phyloP scores from a whole-genome alignment of 2,888 invertebrate genomes.

The Invenusta paracnida region DNA sequence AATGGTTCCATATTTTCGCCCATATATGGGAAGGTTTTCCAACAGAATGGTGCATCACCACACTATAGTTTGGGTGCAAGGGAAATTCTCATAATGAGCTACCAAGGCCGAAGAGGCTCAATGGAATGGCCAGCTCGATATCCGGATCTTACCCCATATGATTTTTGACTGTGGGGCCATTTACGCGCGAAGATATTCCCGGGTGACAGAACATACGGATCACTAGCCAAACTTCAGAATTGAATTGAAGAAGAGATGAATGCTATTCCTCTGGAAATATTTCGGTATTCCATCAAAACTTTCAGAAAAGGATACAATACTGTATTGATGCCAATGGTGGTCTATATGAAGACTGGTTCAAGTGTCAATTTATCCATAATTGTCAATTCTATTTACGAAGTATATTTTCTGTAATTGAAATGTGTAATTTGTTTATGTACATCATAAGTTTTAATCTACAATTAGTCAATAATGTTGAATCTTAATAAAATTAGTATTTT shows the following conservation, averaged over 20 bases:
- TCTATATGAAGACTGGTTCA: slow-evolving; percentile 22
- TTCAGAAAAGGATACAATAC: slow-evolving; percentile 1
- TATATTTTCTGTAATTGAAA: neutral
- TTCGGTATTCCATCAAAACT: neutral
- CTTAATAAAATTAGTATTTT: slow-evolving; percentile 21
- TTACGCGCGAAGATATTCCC: slow-evolving; percentile 22
- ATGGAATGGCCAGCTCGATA: slow-evolving; percentile 17
- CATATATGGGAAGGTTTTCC: neutral
- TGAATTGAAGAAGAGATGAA: slow-evolving; percentile 23
- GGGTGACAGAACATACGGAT: slow-evolving; percentile 13
- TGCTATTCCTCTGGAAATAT: neutral
- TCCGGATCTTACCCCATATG: neutral
- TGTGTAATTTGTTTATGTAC: slow-evolving; percentile 26
- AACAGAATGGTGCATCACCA: neutral
- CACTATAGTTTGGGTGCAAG: neutral
- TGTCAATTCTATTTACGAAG: slow-evolving; percentile 11
- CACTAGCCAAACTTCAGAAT: slow-evolving; percentile 14
- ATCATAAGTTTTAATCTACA: slow-evolving; percentile 11
- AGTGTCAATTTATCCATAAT: slow-evolving; percentile 23
- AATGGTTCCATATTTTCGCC: too few relatives aligned
- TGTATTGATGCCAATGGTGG: slow-evolving; percentile 21
- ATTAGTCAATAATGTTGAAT: slow-evolving; percentile 25
- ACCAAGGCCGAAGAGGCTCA: slow-evolving; percentile 19
- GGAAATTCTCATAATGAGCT: slow-evolving; percentile 13
- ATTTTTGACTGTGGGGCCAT: neutral